Evolutionary conservation across 1,140 invertebrate species (phyloP), one percentile per base, ranked within the genome.

Genomic region (Eulimnadia texana): DNA sequence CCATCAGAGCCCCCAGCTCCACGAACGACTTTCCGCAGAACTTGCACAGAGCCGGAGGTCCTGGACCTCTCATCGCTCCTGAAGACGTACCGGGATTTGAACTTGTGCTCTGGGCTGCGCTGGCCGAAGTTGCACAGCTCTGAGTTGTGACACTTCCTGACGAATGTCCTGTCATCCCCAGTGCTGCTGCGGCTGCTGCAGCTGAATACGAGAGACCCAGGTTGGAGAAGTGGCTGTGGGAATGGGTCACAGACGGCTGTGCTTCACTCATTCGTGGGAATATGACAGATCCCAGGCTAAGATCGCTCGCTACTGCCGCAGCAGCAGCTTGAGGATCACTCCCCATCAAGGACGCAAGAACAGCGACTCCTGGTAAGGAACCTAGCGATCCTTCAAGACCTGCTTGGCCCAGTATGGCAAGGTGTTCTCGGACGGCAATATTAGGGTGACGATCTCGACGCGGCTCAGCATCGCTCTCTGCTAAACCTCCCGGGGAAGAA

Each of bases 21-120:
- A 87, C 85, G 74, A 90, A 90, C 66, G 85, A 86, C 74, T 90
- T 90, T 68, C 85, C 86, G 74, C 88, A 91, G 73, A 90, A 90
- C 74, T 90, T 90, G 79, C 88, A 91, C 64, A 90, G 78, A 65
- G 56, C 50, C 1, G 61, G 33, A 19, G 61, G 28, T 89, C 87
- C 64, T 85, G 84, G 68, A 25, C 25, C 49, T 3, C 29, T 29
- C 28, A 51, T 52, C 19, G 6, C 83, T 29, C 53, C 3, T 11
- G 24, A 57, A 28, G 61, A 58, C 25, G n/a, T 61, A 9, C 24
- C 20, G 3, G 42, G 20, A 61, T 42, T 42, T 42, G 33, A 16
- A 42, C 6, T 16, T 16, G 33, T 9, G 74, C 71, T 64, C 29
- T 61, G 66, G 64, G 22, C 60, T 49, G 22, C 64, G 50, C 50